phyloP scores from a whole-genome alignment of 2,113 vertebrate genomes.

The Lasiurus borealis region DNA sequence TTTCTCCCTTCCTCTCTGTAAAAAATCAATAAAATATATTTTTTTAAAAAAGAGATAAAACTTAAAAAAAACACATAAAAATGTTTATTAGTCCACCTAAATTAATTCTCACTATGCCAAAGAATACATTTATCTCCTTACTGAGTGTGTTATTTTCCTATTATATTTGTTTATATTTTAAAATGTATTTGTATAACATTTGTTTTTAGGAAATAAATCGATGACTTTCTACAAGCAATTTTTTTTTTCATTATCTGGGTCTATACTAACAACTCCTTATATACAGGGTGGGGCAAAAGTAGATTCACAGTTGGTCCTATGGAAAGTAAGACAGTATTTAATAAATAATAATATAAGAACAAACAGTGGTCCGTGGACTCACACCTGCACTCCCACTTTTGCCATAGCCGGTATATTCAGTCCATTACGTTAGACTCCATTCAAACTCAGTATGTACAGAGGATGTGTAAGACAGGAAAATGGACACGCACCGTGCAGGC shows the following conservation, averaged over 20 bases:
- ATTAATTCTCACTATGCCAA: background rate
- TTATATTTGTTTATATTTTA: background rate
- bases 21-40: too few species aligned
- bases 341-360: background rate
- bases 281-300: background rate
- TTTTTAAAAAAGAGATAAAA: too few species aligned
- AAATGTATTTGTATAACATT: background rate
- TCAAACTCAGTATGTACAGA: background rate
- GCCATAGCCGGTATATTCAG: background rate
- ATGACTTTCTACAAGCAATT: background rate
- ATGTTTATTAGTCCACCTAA: background rate
- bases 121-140: background rate
- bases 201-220: constrained; percentile 7
- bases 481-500: background rate
- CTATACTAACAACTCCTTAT: background rate
- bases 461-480: background rate
- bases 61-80: background rate
- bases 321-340: background rate
- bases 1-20: too few species aligned
- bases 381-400: background rate
- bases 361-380: background rate
- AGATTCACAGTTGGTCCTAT: background rate
- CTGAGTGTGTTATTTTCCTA: background rate
- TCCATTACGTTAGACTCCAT: background rate
- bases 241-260: background rate